Base-by-base conservation (phyloP, 2,888 invertebrate species). In the Synergus gifuensis region DNA sequence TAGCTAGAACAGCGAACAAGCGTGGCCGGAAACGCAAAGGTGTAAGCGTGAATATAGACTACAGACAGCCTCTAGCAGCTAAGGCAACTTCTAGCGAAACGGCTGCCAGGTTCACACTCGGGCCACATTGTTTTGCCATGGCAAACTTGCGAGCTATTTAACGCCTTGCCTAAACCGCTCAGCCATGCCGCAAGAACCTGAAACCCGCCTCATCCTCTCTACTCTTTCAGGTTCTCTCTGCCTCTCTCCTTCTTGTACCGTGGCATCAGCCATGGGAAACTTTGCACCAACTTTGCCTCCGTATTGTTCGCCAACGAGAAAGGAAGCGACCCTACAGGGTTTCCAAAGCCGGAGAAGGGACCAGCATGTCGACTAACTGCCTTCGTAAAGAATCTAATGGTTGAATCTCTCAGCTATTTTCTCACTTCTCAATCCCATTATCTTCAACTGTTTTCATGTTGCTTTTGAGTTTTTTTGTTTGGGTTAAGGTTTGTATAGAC, bases 91-190 rank as follows among this genome's bases (percentile, higher is more conserved):
- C 60, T 60, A 54, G 54, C 73, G 79, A 78, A 79, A 77, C 79
- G 82, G 79, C 86, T 86, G 87, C 87, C 86, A 86, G 86, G 84
- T 88, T 90, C 89, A 86, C 88, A 89, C 88, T 86, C 83, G 85
- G 80, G 86, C 86, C 88, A 87, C 88, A 90, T 90, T 91, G 91
- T 91, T 91, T 89, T 89, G 87, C 88, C 80, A 84, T 81, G 85
- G 85, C 84, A 88, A 91, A 90, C 89, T 91, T 89, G 89, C 87
- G 82, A 90, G 91, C 90, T 90, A 90, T 91, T 91, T 89, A 90
- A 90, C 90, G 90, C 90, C 88, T 88, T 87, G 89, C 87, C 84
- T 86, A 85, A 87, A 87, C 88, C 86, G 87, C 87, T 84, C 85
- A 83, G 85, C 82, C 84, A 83, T 81, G 83, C 83, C 84, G 79